phyloP scores from a whole-genome alignment of 1,140 invertebrate genomes.

The Triops cancriformis region DNA sequence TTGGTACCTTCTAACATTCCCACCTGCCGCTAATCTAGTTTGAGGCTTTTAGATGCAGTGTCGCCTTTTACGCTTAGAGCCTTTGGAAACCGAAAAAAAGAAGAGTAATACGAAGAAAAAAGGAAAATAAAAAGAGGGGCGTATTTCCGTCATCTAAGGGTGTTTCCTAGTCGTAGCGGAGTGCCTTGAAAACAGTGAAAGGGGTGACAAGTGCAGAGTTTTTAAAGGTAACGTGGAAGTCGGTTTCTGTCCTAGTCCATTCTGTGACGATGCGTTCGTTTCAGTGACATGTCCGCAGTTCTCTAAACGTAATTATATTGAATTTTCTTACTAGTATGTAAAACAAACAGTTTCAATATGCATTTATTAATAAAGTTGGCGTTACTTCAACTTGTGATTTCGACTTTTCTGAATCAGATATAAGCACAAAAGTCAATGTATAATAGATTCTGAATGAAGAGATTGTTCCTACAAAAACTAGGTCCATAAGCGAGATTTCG shows the following conservation, averaged over 20 bases:
- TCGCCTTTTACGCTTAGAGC: background rate
- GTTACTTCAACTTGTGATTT: background rate
- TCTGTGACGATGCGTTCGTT: background rate
- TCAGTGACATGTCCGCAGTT: background rate
- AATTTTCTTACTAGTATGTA: background rate
- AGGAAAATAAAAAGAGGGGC: background rate
- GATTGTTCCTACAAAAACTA: too few species aligned
- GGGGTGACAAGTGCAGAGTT: background rate
- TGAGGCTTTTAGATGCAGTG: background rate
- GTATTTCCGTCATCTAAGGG: background rate
- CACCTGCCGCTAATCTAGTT: conserved; percentile 31
- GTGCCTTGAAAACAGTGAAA: background rate
- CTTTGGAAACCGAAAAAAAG: background rate
- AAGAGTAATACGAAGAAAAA: background rate
- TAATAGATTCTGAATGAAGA: too few species aligned
- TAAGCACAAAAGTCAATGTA: too few species aligned
- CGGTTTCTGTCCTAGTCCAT: background rate
- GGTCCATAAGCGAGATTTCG: too few species aligned
- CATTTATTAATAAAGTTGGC: background rate
- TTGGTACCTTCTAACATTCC: conserved; percentile 52
- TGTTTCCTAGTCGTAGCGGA: background rate
- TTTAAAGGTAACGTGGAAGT: background rate
- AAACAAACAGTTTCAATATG: background rate
- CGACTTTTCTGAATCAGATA: too few species aligned
- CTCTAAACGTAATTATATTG: background rate